phyloP scores from a whole-genome alignment of 30 jellyfish, hydroid and myxozoan species.

The Aurelia aurita complex sp. Pacific region DNA sequence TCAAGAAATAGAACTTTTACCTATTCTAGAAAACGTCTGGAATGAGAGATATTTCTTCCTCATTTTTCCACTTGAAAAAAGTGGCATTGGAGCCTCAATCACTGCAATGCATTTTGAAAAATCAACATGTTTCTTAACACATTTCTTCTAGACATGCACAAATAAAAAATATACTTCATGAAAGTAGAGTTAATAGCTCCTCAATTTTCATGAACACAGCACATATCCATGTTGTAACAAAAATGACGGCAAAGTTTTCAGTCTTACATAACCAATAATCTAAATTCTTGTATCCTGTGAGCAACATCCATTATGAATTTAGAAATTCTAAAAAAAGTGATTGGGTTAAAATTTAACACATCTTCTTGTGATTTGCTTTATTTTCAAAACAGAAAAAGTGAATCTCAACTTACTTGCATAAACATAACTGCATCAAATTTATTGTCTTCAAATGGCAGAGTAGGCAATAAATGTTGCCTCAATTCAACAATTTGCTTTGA shows the following conservation, averaged over 20 bases:
- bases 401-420: slow-evolving; percentile 41
- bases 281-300: not conserved
- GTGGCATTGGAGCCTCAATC: too few species aligned
- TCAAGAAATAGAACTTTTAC: not conserved
- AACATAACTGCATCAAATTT: slow-evolving; percentile 69
- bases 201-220: too few species aligned
- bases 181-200: too few species aligned
- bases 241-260: too few species aligned
- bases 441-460: slow-evolving; percentile 55
- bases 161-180: too few species aligned
- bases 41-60: too few species aligned
- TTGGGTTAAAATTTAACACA: not conserved
- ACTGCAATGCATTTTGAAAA: too few species aligned
- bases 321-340: not conserved
- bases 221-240: too few species aligned
- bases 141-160: too few species aligned
- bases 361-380: not conserved
- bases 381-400: not conserved
- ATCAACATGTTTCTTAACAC: too few species aligned
- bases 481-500: slow-evolving; percentile 15
- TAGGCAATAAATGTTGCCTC: slow-evolving; percentile 45
- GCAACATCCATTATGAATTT: not conserved
- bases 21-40: not conserved
- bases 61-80: too few species aligned
- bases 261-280: not conserved